These are phyloP conservation scores for Acrocephalus scirpaceus DNA, from an alignment of 2,797 vertebrate species.

Conservation along the genomic window DNA sequence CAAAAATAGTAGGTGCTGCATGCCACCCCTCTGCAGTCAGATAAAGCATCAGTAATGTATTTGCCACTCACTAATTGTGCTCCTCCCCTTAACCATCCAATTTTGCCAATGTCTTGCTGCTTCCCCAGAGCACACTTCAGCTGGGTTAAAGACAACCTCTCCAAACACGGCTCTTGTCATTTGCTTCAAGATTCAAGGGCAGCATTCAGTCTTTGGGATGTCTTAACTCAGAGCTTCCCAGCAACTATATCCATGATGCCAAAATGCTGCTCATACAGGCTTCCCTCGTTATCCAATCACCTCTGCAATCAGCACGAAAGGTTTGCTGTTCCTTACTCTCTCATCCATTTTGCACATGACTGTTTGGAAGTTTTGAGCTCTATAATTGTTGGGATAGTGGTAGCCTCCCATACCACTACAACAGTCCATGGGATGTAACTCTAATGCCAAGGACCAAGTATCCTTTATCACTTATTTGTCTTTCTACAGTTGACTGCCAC, in stretches of 20 bases:
- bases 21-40: constrained; percentile 49
- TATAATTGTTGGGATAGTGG: background rate
- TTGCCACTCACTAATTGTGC: background rate
- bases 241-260: background rate
- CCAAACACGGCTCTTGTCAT: background rate
- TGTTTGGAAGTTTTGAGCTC: background rate
- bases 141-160: background rate
- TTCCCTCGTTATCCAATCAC: background rate
- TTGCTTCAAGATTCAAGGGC: background rate
- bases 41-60: constrained; percentile 6
- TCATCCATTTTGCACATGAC: background rate
- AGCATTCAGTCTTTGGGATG: background rate
- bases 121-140: background rate
- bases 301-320: background rate
- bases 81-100: constrained; percentile 11
- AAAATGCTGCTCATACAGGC: background rate
- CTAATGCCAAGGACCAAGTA: background rate
- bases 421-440: background rate
- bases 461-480: background rate
- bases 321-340: background rate
- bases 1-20: constrained; percentile 42
- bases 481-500: background rate
- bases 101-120: background rate
- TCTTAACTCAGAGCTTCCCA: background rate
- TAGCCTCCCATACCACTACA: background rate